Percentiles rank a stretch among this genome's conserved stretches.
phyloP scores from a whole-genome alignment of 2,113 vertebrate species.

The Mustela nigripes region DNA sequence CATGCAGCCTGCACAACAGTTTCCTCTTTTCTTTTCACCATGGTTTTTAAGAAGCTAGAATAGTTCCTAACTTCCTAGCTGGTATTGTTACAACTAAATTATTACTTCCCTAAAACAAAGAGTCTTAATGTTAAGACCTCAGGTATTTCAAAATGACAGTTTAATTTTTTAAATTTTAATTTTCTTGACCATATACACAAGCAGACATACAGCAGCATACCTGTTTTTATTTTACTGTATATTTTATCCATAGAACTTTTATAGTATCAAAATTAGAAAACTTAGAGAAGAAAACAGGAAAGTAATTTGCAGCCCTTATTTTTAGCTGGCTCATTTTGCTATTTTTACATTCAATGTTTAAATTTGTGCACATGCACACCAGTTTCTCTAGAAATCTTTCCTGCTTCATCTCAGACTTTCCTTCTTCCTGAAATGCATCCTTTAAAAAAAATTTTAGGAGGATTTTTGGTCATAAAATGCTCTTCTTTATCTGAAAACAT shows the following conservation, averaged over 20 bases:
- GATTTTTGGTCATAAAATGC: background rate
- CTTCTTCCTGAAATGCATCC: background rate
- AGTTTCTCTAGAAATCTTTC: background rate
- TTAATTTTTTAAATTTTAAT: background rate
- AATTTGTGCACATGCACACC: background rate
- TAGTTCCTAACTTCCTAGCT: constrained; percentile 21
- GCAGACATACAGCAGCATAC: background rate
- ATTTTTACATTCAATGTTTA: background rate
- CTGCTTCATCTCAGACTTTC: background rate
- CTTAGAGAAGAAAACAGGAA: background rate
- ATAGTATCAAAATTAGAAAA: background rate
- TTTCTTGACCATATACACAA: background rate
- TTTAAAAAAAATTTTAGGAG: background rate
- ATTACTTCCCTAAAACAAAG: background rate
- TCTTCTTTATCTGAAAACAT: constrained; percentile 16
- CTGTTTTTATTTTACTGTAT: background rate
- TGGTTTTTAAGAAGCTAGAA: background rate
- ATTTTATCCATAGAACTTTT: background rate
- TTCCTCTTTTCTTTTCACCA: background rate
- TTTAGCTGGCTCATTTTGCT: background rate
- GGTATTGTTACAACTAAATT: background rate
- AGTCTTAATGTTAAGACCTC: background rate
- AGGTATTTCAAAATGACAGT: background rate
- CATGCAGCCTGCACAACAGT: background rate
- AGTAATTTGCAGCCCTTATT: background rate